Conservation (phyloP, 2,888 invertebrate species). For the Plebejus argus region DNA sequence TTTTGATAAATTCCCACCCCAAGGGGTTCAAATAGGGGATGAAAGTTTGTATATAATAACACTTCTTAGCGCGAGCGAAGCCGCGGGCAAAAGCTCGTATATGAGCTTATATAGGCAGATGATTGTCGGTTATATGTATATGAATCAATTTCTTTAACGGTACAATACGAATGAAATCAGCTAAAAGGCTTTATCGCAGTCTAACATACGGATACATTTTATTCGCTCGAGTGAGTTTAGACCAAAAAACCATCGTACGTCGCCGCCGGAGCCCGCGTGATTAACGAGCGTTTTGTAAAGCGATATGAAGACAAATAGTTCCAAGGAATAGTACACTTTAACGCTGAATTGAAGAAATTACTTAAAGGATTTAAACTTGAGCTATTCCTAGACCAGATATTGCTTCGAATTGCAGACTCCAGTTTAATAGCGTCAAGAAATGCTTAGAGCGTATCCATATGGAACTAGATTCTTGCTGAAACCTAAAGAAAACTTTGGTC, state of each 20-base stretch:
- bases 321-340: slow-evolving; percentile 1
- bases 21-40: too few relatives aligned
- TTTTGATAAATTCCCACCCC: too few relatives aligned
- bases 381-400: slow-evolving; percentile 12
- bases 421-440: not conserved
- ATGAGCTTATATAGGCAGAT: too few relatives aligned
- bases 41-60: too few relatives aligned
- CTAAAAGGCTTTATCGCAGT: not conserved
- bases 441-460: not conserved
- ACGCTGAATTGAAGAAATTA: slow-evolving; percentile 18
- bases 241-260: slow-evolving; percentile 14
- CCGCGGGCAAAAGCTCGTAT: too few relatives aligned
- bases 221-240: slow-evolving; percentile 15
- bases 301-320: slow-evolving; percentile 27
- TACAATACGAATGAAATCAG: not conserved
- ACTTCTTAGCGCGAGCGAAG: too few relatives aligned
- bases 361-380: slow-evolving; percentile 18
- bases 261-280: slow-evolving; percentile 19
- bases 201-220: not conserved
- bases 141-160: too few relatives aligned
- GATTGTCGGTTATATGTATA: too few relatives aligned
- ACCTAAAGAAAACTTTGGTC: not conserved
- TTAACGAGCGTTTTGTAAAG: slow-evolving; percentile 27
- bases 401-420: not conserved
- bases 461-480: not conserved